These are phyloP conservation scores for Peromyscus leucopus DNA, from an alignment of 2,113 vertebrate species.

Conservation along the genomic window DNA sequence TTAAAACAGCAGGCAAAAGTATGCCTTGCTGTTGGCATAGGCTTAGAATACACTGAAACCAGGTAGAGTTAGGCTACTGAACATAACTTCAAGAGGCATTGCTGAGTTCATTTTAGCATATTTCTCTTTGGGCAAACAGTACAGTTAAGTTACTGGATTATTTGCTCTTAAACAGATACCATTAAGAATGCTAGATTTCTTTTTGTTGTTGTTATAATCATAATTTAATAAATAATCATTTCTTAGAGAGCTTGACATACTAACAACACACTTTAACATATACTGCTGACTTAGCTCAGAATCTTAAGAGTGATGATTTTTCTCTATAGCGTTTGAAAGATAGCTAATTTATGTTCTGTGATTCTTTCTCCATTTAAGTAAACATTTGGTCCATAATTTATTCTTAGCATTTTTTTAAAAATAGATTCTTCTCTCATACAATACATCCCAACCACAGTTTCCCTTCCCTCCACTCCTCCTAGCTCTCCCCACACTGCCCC, in stretches of 20 bases:
- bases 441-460: background rate
- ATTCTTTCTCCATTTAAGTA: background rate
- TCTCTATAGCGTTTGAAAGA: background rate
- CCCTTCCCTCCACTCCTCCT: background rate
- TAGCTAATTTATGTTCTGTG: background rate
- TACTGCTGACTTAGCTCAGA: background rate
- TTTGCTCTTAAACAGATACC: slow-evolving; percentile 38
- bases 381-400: slow-evolving; percentile 53
- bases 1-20: slow-evolving; percentile 33
- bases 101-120: slow-evolving; percentile 37
- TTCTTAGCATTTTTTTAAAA: slow-evolving; percentile 61
- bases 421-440: background rate
- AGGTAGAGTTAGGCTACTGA: background rate
- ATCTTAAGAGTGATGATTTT: background rate
- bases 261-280: background rate
- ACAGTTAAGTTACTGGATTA: background rate
- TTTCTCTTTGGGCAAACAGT: slow-evolving; percentile 26
- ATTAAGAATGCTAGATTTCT: slow-evolving; percentile 27
- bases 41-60: slow-evolving; percentile 38
- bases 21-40: slow-evolving; percentile 33
- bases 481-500: background rate
- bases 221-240: background rate
- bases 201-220: background rate
- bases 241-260: background rate
- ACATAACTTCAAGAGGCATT: slow-evolving; percentile 12